Conservation (phyloP, 1,140 invertebrate species). For the Drosophila navojoa region DNA sequence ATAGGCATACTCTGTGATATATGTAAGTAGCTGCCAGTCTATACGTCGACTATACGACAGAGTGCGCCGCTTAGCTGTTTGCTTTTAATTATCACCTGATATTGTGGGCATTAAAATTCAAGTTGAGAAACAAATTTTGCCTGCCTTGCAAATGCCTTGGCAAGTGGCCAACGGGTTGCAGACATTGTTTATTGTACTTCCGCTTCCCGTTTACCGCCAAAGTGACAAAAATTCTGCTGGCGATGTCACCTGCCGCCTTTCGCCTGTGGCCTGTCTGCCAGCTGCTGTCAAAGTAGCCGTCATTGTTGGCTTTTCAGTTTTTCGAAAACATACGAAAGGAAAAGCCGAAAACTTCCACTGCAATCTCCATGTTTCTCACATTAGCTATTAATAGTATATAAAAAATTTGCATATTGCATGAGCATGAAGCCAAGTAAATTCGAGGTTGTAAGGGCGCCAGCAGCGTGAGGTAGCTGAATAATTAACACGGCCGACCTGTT, state of each 20-base stretch:
- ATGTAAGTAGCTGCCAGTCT: neutral
- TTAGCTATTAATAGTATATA: slow-evolving; percentile 72
- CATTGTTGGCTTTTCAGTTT: slow-evolving; percentile 18
- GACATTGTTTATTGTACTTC: slow-evolving; percentile 27
- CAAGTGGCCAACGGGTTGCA: slow-evolving; percentile 11
- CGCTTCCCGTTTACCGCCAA: slow-evolving; percentile 7
- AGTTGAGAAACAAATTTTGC: slow-evolving; percentile 10
- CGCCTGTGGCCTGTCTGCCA: slow-evolving; percentile 18
- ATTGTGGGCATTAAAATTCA: slow-evolving; percentile 29
- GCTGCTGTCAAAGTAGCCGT: slow-evolving; percentile 35
- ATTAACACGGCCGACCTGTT: slow-evolving; percentile 67
- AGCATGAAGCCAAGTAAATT: slow-evolving; percentile 27
- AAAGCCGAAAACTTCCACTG: slow-evolving; percentile 22
- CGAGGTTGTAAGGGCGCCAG: neutral
- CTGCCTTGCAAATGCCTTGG: slow-evolving; percentile 25
- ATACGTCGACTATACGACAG: no score
- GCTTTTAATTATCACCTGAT: slow-evolving; percentile 22
- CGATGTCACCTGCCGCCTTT: slow-evolving; percentile 54
- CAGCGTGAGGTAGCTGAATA: slow-evolving; percentile 50
- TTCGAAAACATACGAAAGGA: slow-evolving; percentile 16
- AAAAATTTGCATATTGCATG: slow-evolving; percentile 73
- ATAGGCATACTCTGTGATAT: neutral
- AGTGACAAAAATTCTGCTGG: slow-evolving; percentile 48
- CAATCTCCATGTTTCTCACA: slow-evolving; percentile 69
- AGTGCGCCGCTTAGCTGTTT: neutral